A percentile compares a stretch with the other conserved stretches of the same genome.
These are phyloP conservation scores for Paraescarpia echinospica DNA, from an alignment of 1,140 invertebrate species.

Conservation along the genomic window DNA sequence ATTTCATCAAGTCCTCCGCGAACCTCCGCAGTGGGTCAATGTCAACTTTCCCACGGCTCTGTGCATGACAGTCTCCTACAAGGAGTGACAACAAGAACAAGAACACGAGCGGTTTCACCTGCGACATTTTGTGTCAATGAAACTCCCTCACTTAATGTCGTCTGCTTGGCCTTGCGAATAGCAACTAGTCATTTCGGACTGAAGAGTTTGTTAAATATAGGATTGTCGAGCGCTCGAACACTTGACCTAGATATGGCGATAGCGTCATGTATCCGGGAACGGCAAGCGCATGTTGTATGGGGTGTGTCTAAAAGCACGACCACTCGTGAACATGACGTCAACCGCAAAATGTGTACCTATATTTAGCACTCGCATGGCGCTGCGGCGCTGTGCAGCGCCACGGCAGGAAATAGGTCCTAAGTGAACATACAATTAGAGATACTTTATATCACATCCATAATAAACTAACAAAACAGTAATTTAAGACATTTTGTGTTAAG, in stretches of 20 bases:
- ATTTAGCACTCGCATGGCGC: no score
- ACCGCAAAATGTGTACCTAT: no score
- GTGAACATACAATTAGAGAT: no score
- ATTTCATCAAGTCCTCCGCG: background rate
- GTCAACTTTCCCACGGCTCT: background rate
- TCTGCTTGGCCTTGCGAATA: background rate
- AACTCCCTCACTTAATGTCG: background rate
- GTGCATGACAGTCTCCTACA: background rate
- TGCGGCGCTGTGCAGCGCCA: no score
- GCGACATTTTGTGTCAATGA: background rate
- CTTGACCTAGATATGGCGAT: background rate
- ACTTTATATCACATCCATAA: no score
- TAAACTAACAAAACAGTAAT: no score
- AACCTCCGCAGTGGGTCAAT: background rate
- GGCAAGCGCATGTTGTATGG: no score
- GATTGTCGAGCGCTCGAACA: background rate
- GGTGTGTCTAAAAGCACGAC: no score
- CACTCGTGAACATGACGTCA: no score
- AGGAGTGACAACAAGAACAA: background rate
- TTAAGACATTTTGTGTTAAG: no score
- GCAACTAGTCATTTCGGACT: background rate
- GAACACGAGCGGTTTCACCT: background rate
- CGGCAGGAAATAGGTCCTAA: no score
- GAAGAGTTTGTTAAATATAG: background rate
- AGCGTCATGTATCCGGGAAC: no score